These are phyloP conservation scores for Phortica magna DNA, from an alignment of 2,888 invertebrate species.

Conservation along the genomic window DNA sequence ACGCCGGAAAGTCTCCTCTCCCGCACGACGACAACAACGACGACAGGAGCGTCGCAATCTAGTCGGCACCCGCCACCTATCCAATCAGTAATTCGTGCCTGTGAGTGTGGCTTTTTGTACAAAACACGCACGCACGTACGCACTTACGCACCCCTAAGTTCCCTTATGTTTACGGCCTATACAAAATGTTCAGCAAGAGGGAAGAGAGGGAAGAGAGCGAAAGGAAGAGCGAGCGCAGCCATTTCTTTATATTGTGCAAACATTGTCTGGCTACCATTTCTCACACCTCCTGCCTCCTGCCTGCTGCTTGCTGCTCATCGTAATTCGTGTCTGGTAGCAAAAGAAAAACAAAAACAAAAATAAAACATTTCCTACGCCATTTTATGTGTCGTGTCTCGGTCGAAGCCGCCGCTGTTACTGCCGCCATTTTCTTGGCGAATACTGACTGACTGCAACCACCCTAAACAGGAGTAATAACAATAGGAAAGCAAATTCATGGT, in stretches of 20 bases:
- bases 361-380: constrained; percentile 59
- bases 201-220: background rate
- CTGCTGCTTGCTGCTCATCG: too few species aligned
- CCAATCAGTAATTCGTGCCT: too few species aligned
- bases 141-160: too few species aligned
- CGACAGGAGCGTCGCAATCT: too few species aligned
- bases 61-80: too few species aligned
- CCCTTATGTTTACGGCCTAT: too few species aligned
- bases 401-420: background rate
- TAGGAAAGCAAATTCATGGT: background rate
- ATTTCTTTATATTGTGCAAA: constrained; percentile 6
- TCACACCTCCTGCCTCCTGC: background rate
- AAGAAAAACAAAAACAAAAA: constrained; percentile 28
- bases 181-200: too few species aligned
- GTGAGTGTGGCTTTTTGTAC: too few species aligned
- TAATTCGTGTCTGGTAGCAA: background rate
- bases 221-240: background rate
- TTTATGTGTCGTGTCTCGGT: background rate
- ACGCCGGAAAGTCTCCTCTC: constrained; percentile 58
- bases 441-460: background rate
- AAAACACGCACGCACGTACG: too few species aligned
- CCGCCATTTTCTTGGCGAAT: background rate
- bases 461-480: background rate
- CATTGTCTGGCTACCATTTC: constrained; percentile 4
- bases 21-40: too few species aligned